phyloP scores from a whole-genome alignment of 2,797 vertebrate genomes.

The Falco peregrinus region DNA sequence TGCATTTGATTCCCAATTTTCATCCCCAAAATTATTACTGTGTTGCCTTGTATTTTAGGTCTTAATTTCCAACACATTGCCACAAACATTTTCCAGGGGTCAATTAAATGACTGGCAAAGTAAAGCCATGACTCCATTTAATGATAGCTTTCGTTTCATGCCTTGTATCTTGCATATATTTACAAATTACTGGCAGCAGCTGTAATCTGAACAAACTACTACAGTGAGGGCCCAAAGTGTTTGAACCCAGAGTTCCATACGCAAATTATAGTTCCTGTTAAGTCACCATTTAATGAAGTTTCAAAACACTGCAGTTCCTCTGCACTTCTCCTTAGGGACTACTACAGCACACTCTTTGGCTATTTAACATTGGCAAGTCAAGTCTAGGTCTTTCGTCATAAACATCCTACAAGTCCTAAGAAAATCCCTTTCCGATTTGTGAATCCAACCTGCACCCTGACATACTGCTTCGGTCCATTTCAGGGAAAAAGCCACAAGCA shows the following conservation, averaged over 20 bases:
- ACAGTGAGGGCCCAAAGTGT: neutral
- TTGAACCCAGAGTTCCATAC: neutral
- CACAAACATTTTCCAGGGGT: neutral
- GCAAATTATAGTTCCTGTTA: neutral
- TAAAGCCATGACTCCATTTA: conserved; percentile 32
- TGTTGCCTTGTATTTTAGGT: neutral
- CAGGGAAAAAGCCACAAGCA: neutral
- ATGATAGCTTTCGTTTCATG: conserved; percentile 38
- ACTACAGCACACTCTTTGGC: neutral
- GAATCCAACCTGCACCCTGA: neutral
- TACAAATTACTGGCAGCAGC: conserved; percentile 8
- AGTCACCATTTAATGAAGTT: neutral
- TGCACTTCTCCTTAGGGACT: neutral
- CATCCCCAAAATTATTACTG: neutral
- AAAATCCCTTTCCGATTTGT: neutral
- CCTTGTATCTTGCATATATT: neutral
- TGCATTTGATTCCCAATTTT: neutral
- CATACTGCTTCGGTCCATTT: neutral
- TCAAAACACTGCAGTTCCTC: neutral
- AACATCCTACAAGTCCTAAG: neutral
- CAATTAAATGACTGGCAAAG: conserved; percentile 38
- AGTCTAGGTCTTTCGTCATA: neutral
- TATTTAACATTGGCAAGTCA: neutral
- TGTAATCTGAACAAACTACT: neutral
- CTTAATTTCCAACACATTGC: neutral